Evolutionary conservation across 2,797 vertebrate species (phyloP).

Genomic region (Xyrichtys novacula): DNA sequence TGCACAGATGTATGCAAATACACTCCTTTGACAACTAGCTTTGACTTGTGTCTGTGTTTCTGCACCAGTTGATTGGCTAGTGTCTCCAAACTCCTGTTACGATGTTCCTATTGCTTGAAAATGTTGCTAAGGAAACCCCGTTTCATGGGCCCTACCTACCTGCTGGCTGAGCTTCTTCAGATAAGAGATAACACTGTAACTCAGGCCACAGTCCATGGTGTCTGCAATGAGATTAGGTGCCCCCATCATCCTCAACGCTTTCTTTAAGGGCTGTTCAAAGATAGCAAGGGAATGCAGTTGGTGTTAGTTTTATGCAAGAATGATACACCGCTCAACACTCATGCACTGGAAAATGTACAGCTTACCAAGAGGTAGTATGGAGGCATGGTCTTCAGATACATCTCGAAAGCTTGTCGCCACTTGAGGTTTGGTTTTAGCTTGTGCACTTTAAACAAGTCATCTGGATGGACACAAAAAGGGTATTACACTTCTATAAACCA

Average conservation of each 20-base stretch:
- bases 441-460: slow-evolving; percentile 99
- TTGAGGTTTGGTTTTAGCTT: slow-evolving; percentile 98
- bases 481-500: not conserved
- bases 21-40: not conserved
- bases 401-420: slow-evolving; percentile 98
- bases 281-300: slow-evolving; percentile 11
- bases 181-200: slow-evolving; percentile 99
- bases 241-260: slow-evolving; percentile 99
- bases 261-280: slow-evolving; percentile 93
- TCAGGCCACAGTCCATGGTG: slow-evolving; percentile 98
- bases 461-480: slow-evolving; percentile 79
- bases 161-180: slow-evolving; percentile 99
- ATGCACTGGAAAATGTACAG: not conserved
- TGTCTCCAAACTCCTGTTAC: not conserved
- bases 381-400: slow-evolving; percentile 98
- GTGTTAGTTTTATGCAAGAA: slow-evolving; percentile 32
- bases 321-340: not conserved
- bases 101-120: not conserved
- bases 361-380: slow-evolving; percentile 97
- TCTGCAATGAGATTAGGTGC: slow-evolving; percentile 97
- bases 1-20: too few species aligned
- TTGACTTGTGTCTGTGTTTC: not conserved
- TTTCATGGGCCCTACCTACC: slow-evolving; percentile 82
- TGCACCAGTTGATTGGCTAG: not conserved
- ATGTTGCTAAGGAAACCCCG: not conserved